phyloP scores from a whole-genome alignment of 1,140 invertebrate species.

The Drosophila mojavensis region DNA sequence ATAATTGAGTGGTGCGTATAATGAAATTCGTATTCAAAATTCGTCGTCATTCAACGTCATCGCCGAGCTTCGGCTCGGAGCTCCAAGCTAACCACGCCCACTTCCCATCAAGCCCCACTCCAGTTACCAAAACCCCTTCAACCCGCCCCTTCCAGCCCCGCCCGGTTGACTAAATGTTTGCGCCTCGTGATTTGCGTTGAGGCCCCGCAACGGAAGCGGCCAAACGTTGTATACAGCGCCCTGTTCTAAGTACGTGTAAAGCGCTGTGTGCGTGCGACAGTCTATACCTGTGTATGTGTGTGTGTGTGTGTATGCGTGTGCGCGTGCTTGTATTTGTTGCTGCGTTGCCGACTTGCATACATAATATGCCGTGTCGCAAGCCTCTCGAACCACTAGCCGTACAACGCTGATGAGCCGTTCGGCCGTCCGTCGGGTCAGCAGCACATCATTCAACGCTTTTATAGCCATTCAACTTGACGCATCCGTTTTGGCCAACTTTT shows the following conservation, averaged over 20 bases:
- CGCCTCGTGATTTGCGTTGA: conserved; percentile 32
- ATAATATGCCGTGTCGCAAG: conserved; percentile 56
- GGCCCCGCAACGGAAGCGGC: conserved; percentile 22
- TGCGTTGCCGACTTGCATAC: conserved; percentile 78
- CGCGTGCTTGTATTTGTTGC: conserved; percentile 62
- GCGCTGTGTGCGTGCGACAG: conserved; percentile 25
- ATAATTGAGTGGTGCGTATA: conserved; percentile 80
- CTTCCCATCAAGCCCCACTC: neutral
- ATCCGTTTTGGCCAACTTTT: conserved; percentile 76
- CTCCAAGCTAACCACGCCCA: conserved; percentile 4
- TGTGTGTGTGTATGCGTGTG: conserved; percentile 25
- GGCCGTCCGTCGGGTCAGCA: conserved; percentile 42
- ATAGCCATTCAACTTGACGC: conserved; percentile 78
- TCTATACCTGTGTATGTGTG: neutral
- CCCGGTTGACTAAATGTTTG: conserved; percentile 69
- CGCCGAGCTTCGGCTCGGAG: conserved; percentile 16
- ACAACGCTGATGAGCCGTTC: neutral
- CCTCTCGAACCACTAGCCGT: conserved; percentile 7
- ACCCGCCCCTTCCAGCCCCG: neutral
- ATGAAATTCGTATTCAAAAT: conserved; percentile 83
- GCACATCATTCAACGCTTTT: conserved; percentile 76
- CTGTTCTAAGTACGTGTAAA: conserved; percentile 13
- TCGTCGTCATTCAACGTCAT: conserved; percentile 74
- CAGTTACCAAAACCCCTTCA: neutral
- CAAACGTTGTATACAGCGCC: conserved; percentile 9